These are phyloP conservation scores for Arrhamphus sclerolepis DNA, from an alignment of 2,797 vertebrate species.

Conservation along the genomic window DNA sequence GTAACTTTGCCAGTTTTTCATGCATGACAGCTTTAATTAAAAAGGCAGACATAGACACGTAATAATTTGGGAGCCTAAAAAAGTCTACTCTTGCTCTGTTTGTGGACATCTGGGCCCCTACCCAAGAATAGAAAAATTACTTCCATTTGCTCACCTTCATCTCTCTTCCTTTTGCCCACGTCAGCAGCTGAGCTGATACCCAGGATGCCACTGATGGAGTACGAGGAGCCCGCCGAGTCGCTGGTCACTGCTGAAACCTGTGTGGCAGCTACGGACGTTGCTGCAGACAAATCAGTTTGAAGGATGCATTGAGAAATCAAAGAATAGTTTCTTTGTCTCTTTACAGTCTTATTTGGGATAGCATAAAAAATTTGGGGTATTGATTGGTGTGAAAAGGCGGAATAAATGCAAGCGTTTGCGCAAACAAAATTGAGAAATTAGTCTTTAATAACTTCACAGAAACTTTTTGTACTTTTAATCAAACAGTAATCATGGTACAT, in stretches of 20 bases:
- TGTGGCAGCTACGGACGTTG: slow-evolving; percentile 91
- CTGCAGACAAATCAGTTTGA: slow-evolving; percentile 73
- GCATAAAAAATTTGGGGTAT: too few species aligned
- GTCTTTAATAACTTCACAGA: too few species aligned
- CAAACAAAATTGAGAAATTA: too few species aligned
- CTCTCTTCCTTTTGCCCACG: slow-evolving; percentile 94
- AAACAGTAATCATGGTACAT: too few species aligned
- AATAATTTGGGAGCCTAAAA: neutral
- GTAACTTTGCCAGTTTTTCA: too few species aligned
- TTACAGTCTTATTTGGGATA: too few species aligned
- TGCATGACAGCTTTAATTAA: neutral
- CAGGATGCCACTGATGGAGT: slow-evolving; percentile 98
- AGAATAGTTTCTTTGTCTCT: neutral
- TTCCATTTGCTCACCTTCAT: slow-evolving; percentile 86
- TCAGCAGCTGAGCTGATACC: slow-evolving; percentile 93
- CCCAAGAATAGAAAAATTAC: neutral
- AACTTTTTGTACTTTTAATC: too few species aligned
- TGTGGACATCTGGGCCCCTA: neutral
- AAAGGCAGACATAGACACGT: neutral
- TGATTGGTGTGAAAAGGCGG: too few species aligned
- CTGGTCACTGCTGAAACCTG: slow-evolving; percentile 94
- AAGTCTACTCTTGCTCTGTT: neutral
- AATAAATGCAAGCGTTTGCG: too few species aligned
- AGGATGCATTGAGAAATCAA: slow-evolving; percentile 1
- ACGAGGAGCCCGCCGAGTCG: slow-evolving; percentile 94